Percentiles rank a stretch among this genome's conserved stretches.
Conservation (phyloP, 2,113 vertebrate genomes). For the Isichthys henryi region DNA sequence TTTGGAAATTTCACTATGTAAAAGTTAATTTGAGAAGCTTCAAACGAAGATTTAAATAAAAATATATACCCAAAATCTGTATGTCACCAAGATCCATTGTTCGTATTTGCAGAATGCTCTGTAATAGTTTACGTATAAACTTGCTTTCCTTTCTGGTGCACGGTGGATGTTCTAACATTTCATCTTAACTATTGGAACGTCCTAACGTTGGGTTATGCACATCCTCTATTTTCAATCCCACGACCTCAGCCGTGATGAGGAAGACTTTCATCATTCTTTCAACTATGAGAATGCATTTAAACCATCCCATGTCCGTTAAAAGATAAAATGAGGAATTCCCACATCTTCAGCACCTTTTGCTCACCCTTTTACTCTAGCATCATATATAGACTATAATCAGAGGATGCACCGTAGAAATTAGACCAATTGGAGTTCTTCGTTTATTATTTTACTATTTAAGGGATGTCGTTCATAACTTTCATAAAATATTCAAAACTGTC, state of each 20-base stretch:
- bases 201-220: too few species aligned
- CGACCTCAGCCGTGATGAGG: too few species aligned
- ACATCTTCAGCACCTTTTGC: background rate
- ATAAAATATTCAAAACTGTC: background rate
- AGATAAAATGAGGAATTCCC: background rate
- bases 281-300: background rate
- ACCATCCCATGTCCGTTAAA: background rate
- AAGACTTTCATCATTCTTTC: too few species aligned
- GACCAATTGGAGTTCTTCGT: background rate
- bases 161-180: background rate
- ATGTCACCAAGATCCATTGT: background rate
- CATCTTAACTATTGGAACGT: background rate
- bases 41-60: background rate
- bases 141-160: background rate
- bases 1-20: background rate
- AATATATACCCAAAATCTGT: background rate
- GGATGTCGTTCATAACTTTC: background rate
- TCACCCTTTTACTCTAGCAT: background rate
- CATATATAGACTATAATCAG: background rate
- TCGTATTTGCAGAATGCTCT: background rate
- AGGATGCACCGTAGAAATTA: background rate
- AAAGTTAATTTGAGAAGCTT: background rate
- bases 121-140: background rate
- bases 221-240: too few species aligned
- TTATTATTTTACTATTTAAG: background rate